Conservation (phyloP, 2,113 vertebrate genomes). For the Engraulis encrasicolus region DNA sequence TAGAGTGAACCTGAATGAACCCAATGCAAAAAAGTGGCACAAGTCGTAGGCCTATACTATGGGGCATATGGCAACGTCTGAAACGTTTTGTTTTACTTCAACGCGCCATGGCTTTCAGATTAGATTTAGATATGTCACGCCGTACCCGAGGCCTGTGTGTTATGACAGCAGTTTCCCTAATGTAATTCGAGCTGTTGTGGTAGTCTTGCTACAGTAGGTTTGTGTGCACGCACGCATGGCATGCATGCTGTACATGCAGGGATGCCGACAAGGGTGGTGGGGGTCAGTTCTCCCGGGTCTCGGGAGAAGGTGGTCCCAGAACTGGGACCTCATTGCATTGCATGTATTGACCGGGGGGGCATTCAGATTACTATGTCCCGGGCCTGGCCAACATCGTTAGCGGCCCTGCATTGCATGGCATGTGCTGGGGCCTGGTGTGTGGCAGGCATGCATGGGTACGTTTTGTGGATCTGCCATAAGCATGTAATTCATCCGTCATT, state of each 20-base stretch:
- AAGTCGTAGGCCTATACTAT: not conserved
- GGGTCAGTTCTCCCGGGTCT: too few relatives aligned
- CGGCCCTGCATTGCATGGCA: too few relatives aligned
- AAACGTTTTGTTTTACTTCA: conserved; percentile 55
- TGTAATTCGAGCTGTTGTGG: conserved; percentile 67
- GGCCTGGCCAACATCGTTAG: too few relatives aligned
- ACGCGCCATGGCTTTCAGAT: conserved; percentile 72
- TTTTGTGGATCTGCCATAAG: conserved; percentile 51
- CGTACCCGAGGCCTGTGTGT: conserved; percentile 66
- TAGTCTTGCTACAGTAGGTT: conserved; percentile 61
- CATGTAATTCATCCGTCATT: conserved; percentile 63
- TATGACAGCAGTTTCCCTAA: conserved; percentile 58
- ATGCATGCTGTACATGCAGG: too few relatives aligned
- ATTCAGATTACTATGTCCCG: too few relatives aligned
- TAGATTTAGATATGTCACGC: conserved; percentile 72
- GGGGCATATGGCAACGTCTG: conserved; percentile 35
- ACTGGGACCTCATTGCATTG: too few relatives aligned
- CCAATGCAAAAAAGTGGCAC: not conserved
- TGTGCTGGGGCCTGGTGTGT: too few relatives aligned
- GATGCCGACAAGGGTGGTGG: too few relatives aligned
- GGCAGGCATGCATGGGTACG: conserved; percentile 58
- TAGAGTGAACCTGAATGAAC: not conserved
- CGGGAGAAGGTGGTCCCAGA: too few relatives aligned
- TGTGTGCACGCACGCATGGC: conserved; percentile 56
- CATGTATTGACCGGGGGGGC: too few relatives aligned